Evolutionary conservation across 2,888 invertebrate species (phyloP).

Genomic region (Cephus pygmeus): DNA sequence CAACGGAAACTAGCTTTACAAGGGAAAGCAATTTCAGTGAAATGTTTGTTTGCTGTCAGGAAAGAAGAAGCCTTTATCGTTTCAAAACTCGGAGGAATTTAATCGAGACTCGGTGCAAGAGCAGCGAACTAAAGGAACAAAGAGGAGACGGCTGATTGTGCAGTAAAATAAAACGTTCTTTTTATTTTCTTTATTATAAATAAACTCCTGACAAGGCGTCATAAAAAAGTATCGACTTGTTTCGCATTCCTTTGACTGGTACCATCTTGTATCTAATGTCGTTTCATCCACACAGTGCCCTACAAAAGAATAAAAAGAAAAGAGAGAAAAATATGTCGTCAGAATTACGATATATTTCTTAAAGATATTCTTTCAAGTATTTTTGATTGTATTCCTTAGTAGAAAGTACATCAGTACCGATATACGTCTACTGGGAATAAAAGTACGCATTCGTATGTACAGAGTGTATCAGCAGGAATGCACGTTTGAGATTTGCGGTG

Average conservation of each 20-base stretch:
- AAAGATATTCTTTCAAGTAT: background rate
- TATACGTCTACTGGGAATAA: background rate
- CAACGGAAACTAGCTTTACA: background rate
- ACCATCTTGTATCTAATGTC: background rate
- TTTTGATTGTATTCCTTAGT: background rate
- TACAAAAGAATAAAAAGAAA: background rate
- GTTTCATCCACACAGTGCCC: background rate
- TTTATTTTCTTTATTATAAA: background rate
- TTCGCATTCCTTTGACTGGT: background rate
- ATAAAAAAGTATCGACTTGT: background rate
- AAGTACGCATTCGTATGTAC: background rate
- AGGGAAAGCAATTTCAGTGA: constrained; percentile 25
- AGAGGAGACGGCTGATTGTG: background rate
- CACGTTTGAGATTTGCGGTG: too few species aligned
- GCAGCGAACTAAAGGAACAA: background rate
- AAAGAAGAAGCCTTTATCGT: constrained; percentile 3
- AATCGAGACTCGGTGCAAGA: background rate
- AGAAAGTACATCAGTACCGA: too few species aligned
- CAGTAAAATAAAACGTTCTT: background rate
- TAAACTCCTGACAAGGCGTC: background rate
- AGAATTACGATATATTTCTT: background rate
- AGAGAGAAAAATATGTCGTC: background rate
- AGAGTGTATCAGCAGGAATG: too few species aligned
- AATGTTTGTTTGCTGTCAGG: constrained; percentile 39
- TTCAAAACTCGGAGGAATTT: constrained; percentile 2